Evolutionary conservation across 1,140 invertebrate genomes (phyloP).

Genomic region (Pygmarrhopalites habei): DNA sequence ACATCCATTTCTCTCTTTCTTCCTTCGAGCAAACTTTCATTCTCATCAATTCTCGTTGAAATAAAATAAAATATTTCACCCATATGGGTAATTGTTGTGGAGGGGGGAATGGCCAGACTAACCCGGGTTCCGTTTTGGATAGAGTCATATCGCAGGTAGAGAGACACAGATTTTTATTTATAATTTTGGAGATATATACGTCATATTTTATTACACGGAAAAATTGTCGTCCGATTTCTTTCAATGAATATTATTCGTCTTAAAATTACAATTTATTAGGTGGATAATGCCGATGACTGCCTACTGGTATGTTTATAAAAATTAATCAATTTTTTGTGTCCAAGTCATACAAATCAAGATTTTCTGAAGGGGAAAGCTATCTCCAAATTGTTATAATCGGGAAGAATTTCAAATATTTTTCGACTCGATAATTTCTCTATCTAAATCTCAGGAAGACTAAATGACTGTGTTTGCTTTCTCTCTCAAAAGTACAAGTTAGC

Average conservation of each 20-base stretch:
- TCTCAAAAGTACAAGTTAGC: conserved; percentile 77
- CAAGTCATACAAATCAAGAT: too few species aligned
- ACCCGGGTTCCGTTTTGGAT: conserved; percentile 71
- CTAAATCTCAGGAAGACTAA: conserved; percentile 54
- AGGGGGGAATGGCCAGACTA: conserved; percentile 33
- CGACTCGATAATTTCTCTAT: background rate
- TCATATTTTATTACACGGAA: background rate
- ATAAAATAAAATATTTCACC: too few species aligned
- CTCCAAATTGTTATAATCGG: background rate
- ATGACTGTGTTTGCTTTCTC: conserved; percentile 75
- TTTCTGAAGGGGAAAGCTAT: background rate
- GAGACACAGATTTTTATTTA: background rate
- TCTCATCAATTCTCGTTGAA: too few species aligned
- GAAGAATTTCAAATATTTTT: background rate
- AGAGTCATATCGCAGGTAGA: conserved; percentile 65
- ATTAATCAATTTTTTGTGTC: background rate
- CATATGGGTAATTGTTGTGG: conserved; percentile 40
- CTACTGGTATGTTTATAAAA: background rate
- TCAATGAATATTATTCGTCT: background rate
- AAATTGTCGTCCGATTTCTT: background rate
- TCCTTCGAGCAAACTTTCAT: too few species aligned
- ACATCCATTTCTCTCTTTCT: too few species aligned
- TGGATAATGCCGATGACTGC: background rate
- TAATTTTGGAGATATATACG: background rate
- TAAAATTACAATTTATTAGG: background rate